Evolutionary conservation across 2,888 invertebrate species (phyloP).

Genomic region (Cynaeus angustus): DNA sequence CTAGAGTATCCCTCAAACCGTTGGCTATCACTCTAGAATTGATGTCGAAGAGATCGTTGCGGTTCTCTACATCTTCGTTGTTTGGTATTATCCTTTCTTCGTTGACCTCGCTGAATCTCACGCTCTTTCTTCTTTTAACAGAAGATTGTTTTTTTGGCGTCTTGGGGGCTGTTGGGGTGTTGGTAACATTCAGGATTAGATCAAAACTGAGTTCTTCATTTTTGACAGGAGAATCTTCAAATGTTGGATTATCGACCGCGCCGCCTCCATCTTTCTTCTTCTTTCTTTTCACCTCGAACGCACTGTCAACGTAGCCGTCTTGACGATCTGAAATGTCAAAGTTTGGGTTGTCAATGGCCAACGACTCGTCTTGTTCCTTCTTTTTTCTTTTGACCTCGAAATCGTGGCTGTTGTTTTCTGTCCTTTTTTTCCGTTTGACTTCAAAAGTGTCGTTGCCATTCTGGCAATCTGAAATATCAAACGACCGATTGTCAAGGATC

Average conservation of each 20-base stretch:
- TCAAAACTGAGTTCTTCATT: constrained; percentile 51
- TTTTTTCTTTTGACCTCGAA: constrained; percentile 40
- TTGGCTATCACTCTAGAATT: constrained; percentile 52
- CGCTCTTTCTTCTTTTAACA: constrained; percentile 23
- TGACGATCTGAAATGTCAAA: constrained; percentile 22
- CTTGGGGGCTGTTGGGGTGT: constrained; percentile 54
- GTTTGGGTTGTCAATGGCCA: constrained; percentile 46
- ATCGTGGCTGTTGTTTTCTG: too few species aligned
- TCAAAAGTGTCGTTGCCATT: neutral
- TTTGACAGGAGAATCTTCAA: constrained; percentile 7
- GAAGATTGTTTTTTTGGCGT: constrained; percentile 31
- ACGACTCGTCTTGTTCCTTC: too few species aligned
- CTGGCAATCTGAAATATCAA: too few species aligned
- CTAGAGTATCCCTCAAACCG: constrained; percentile 49
- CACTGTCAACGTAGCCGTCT: neutral
- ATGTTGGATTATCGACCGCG: constrained; percentile 47
- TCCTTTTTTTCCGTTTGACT: constrained; percentile 33
- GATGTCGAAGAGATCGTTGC: constrained; percentile 55
- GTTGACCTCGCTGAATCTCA: constrained; percentile 63
- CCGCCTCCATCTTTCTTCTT: constrained; percentile 39
- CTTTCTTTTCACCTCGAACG: constrained; percentile 52
- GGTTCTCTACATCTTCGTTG: constrained; percentile 57
- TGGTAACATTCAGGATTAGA: constrained; percentile 60
- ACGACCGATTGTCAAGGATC: too few species aligned
- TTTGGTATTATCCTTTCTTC: constrained; percentile 64